Conservation (phyloP, 1,140 invertebrate species). For the Atta colombica region DNA sequence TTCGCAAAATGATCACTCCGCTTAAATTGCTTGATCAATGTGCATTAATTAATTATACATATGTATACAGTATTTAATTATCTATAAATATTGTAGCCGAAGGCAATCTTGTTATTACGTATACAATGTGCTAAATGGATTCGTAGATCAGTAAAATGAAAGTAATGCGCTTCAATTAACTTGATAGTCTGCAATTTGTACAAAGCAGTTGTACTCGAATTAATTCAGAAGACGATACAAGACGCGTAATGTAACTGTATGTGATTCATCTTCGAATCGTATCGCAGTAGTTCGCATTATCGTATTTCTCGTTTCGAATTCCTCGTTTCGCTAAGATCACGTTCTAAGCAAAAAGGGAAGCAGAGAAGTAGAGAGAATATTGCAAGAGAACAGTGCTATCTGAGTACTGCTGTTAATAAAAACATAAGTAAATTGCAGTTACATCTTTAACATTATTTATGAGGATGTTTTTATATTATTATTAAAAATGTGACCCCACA, state of each 20-base stretch:
- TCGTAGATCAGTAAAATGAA: slow-evolving; percentile 17
- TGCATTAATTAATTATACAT: slow-evolving; percentile 33
- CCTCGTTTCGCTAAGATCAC: background rate
- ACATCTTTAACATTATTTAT: background rate
- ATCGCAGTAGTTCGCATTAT: slow-evolving; percentile 12
- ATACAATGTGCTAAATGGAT: background rate
- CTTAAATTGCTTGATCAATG: background rate
- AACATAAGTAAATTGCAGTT: background rate
- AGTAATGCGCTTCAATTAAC: slow-evolving; percentile 36
- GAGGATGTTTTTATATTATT: background rate
- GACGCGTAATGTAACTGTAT: background rate
- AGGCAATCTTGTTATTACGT: background rate
- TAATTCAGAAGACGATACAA: background rate
- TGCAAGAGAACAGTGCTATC: background rate
- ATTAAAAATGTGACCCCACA: background rate
- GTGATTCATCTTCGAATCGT: background rate
- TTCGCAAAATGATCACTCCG: background rate
- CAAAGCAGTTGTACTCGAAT: slow-evolving; percentile 19
- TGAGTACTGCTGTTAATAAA: background rate
- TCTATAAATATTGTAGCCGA: background rate
- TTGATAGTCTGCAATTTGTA: slow-evolving; percentile 22
- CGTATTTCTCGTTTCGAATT: background rate
- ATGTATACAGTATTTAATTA: background rate
- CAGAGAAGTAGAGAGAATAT: background rate
- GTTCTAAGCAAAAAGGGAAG: background rate